Evolutionary conservation across 2,113 vertebrate species (phyloP).

Genomic region (Odontesthes bonariensis): DNA sequence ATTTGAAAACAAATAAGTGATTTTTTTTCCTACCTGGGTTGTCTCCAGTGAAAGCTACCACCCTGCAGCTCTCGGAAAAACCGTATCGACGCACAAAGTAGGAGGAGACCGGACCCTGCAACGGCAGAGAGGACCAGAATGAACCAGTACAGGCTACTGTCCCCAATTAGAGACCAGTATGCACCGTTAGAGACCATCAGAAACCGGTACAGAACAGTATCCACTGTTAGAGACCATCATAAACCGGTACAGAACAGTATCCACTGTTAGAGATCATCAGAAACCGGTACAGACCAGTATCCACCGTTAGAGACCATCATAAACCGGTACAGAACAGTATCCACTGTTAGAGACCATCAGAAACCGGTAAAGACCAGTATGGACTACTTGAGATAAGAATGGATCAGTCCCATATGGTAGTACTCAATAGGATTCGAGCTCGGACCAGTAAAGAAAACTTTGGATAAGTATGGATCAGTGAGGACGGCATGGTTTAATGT

Average conservation of each 20-base stretch:
- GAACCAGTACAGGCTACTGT: not conserved
- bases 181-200: not conserved
- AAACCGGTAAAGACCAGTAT: constrained; percentile 3
- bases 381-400: not conserved
- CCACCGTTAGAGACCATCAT: not conserved
- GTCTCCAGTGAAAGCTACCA: constrained; percentile 95
- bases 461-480: too few species aligned
- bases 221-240: not conserved
- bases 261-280: too few species aligned
- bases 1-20: too few species aligned
- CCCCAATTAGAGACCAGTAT: too few species aligned
- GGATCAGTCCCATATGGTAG: too few species aligned
- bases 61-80: constrained; percentile 86
- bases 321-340: not conserved
- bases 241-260: constrained; percentile 4
- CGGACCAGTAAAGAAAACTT: too few species aligned
- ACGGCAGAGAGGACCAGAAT: constrained; percentile 11
- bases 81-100: constrained; percentile 88
- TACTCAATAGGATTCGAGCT: too few species aligned
- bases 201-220: not conserved
- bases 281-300: not conserved
- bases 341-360: not conserved
- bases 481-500: too few species aligned
- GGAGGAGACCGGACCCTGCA: constrained; percentile 87
- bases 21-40: constrained; percentile 85